These are phyloP conservation scores for Nycticorax nycticorax DNA, from an alignment of 2,113 vertebrate species.

Conservation along the genomic window DNA sequence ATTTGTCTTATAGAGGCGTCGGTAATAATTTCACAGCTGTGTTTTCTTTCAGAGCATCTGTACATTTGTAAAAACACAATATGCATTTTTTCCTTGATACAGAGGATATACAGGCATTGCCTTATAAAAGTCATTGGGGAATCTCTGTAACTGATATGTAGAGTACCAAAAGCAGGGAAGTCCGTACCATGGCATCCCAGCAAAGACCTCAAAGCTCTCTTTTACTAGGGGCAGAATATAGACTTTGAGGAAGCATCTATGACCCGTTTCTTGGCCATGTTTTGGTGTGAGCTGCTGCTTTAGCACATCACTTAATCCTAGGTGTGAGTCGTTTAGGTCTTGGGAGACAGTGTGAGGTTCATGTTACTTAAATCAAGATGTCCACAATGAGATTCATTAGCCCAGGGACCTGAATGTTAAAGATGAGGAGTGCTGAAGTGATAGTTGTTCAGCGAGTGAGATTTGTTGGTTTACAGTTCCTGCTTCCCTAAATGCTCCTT, in stretches of 20 bases:
- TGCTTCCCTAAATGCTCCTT: neutral
- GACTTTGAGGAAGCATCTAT: neutral
- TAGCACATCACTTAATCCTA: neutral
- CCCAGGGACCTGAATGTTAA: neutral
- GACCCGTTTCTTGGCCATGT: neutral
- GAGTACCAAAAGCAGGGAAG: neutral
- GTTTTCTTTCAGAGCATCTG: neutral
- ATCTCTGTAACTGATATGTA: neutral
- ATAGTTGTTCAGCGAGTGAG: neutral
- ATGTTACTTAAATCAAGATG: neutral
- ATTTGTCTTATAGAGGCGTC: neutral
- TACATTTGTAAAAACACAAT: neutral
- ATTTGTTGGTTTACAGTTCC: slow-evolving; percentile 21
- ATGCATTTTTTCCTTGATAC: neutral
- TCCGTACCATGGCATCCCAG: neutral
- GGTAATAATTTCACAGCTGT: neutral
- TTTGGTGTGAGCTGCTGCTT: neutral
- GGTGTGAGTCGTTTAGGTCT: neutral
- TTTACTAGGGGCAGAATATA: neutral
- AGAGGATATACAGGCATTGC: neutral
- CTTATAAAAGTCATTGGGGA: neutral
- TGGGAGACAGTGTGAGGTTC: neutral
- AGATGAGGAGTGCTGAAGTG: neutral
- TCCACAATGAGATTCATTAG: neutral
- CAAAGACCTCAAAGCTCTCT: neutral